These are phyloP conservation scores for Beris morrisii DNA, from an alignment of 2,888 invertebrate genomes.

Conservation along the genomic window DNA sequence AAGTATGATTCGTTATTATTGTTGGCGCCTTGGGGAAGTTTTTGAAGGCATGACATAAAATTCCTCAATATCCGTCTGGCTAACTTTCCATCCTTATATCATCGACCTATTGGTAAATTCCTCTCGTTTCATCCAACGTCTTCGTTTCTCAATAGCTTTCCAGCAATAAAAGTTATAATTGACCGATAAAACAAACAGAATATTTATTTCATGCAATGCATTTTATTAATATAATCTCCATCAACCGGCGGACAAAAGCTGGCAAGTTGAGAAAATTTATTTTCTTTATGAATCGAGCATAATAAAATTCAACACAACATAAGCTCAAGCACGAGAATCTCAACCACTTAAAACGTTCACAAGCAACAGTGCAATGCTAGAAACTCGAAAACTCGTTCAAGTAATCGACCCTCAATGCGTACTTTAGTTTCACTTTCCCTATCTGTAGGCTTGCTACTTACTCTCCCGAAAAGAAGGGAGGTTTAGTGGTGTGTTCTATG, in stretches of 20 bases:
- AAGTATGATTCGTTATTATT: too few relatives aligned
- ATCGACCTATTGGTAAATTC: too few relatives aligned
- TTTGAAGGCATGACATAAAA: too few relatives aligned
- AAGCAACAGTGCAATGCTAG: slow-evolving; percentile 37
- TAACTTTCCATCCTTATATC: too few relatives aligned
- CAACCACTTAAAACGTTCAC: slow-evolving; percentile 35
- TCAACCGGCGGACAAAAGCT: too few relatives aligned
- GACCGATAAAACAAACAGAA: not conserved
- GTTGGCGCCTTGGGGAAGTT: too few relatives aligned
- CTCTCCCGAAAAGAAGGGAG: slow-evolving; percentile 12
- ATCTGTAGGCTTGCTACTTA: slow-evolving; percentile 36
- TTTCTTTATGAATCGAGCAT: too few relatives aligned
- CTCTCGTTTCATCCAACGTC: too few relatives aligned
- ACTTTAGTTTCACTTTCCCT: slow-evolving; percentile 40
- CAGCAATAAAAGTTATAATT: not conserved
- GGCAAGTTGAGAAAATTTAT: too few relatives aligned
- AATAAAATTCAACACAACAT: too few relatives aligned
- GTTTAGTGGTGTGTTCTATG: not conserved
- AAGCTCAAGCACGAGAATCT: slow-evolving; percentile 34
- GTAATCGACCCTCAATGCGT: slow-evolving; percentile 39
- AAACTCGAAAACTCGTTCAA: slow-evolving; percentile 36
- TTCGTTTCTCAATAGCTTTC: too few relatives aligned
- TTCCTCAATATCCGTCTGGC: too few relatives aligned
- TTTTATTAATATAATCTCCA: not conserved
- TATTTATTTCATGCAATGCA: not conserved